phyloP scores from a whole-genome alignment of 2,797 vertebrate species.

The Acropternis orthonyx region DNA sequence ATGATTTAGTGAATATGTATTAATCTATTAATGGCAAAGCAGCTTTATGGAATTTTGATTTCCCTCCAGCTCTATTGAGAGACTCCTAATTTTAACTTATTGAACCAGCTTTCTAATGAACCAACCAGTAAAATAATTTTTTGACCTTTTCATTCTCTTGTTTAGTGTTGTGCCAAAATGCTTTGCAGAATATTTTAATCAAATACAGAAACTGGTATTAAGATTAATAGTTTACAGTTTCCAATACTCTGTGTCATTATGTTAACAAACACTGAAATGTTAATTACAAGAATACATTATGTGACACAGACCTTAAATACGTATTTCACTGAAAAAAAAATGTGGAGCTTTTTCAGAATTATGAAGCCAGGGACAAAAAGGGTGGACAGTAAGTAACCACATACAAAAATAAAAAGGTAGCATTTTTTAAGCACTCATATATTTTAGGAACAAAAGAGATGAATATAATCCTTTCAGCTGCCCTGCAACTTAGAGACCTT shows the following conservation, averaged over 20 bases:
- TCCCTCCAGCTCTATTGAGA: background rate
- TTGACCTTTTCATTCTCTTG: background rate
- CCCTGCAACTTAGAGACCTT: background rate
- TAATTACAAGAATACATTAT: background rate
- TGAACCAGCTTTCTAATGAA: background rate
- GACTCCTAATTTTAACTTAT: background rate
- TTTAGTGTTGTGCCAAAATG: background rate
- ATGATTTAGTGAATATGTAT: background rate
- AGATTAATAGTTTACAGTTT: background rate
- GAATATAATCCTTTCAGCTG: background rate
- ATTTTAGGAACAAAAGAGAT: background rate
- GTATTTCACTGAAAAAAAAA: background rate
- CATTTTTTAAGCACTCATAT: background rate
- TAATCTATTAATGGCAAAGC: background rate
- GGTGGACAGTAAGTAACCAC: background rate
- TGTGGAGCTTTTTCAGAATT: background rate
- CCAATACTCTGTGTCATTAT: background rate
- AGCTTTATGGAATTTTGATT: background rate
- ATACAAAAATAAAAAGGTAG: background rate
- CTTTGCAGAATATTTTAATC: background rate
- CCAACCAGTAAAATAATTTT: background rate
- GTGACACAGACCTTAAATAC: background rate
- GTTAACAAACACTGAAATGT: slow-evolving; percentile 6
- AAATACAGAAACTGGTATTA: background rate
- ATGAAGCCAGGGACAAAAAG: background rate